A percentile compares a stretch with the other conserved stretches of the same genome.
Conservation (phyloP, 1,140 invertebrate genomes). For the Arion vulgaris region DNA sequence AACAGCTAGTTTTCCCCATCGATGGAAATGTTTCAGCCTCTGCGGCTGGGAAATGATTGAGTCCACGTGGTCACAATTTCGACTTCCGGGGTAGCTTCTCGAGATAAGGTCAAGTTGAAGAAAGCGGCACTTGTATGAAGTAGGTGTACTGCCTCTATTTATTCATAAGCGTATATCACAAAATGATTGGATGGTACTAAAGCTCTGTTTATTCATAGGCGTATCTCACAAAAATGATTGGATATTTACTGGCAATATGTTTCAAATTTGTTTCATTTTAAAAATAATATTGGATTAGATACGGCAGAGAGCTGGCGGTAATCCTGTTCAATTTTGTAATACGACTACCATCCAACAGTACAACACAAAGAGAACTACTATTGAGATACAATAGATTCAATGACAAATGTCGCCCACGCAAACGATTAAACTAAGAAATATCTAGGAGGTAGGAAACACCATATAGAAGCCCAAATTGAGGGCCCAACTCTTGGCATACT, state of each 20-base stretch:
- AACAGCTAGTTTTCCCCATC: neutral
- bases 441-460: too few species aligned
- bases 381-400: neutral
- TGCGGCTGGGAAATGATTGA: neutral
- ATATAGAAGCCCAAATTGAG: too few species aligned
- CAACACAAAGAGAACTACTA: neutral
- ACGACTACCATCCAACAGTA: too few species aligned
- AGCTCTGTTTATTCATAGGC: neutral
- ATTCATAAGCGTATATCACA: too few species aligned
- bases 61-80: slow-evolving; percentile 3
- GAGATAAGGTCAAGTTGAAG: neutral
- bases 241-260: neutral
- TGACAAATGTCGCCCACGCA: too few species aligned
- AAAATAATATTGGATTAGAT: too few species aligned
- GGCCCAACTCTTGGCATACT: too few species aligned
- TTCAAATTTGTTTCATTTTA: neutral
- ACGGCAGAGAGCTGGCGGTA: too few species aligned
- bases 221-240: neutral
- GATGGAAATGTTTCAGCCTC: neutral
- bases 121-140: neutral
- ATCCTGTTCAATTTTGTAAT: neutral
- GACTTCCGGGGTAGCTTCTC: neutral
- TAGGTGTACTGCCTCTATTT: too few species aligned
- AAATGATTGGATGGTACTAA: too few species aligned
- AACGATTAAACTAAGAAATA: too few species aligned